Base-by-base conservation (phyloP, 2,113 vertebrate species). In the Callaeas wilsoni region DNA sequence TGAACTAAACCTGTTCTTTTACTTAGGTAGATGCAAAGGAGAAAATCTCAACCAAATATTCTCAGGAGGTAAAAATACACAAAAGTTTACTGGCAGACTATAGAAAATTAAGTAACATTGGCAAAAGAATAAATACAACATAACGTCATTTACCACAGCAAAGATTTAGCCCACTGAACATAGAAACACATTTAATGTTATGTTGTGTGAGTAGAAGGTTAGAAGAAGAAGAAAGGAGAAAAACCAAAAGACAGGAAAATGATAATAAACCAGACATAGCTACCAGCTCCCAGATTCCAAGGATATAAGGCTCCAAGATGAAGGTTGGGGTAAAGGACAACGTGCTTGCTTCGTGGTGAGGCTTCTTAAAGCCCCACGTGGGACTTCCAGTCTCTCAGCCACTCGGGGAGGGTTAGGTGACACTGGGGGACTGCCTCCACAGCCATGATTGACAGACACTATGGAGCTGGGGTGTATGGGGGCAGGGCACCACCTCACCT, bases 321-420 rank as follows among this genome's bases (percentile, higher is more conserved):
- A 53, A 53, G 18, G 32, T 13, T 29, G 37, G 7, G 19, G 30
- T 35, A 14, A 53, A 52, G 47, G 14, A 29, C 14, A 78, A n/a
- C 1, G 2, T 13, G 18, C 14, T n/a, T 63, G 74, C 17, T 30
- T 41, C 0, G 1, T 33, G 22, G 5, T 33, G 29, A 41, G 35
- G 10, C 16, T 33, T 50, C 21, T n/a, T 21, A 41, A 77, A 73
- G 17, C 22, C 39, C 39, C 39, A n/a, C 10, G 23, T n/a, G 47
- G 23, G 18, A 42, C 59, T 13, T 78, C 17, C 3, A 1, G 10
- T n/a, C 17, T 50, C 35, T 50, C 3, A 6, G 29, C 22, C 57
- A 26, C 35, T 27, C 37, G 16, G 30, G 18, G 17, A 16, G 23
- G 23, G 10, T 52, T 41, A 16, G 47, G 26, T 42, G 47, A n/a